These are phyloP conservation scores for Lacanobia oleracea DNA, from an alignment of 2,888 invertebrate genomes.

Conservation along the genomic window DNA sequence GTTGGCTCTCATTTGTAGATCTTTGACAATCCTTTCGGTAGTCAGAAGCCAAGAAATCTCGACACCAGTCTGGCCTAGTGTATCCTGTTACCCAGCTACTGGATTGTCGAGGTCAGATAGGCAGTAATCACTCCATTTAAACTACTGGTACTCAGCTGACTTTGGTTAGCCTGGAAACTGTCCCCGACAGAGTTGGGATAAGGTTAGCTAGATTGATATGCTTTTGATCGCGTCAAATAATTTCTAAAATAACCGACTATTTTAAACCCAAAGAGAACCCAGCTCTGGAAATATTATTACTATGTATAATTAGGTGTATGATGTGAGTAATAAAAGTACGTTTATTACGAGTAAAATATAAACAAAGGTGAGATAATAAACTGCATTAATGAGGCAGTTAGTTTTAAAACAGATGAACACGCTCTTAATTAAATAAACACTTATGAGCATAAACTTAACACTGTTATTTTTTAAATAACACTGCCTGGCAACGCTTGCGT, in stretches of 20 bases:
- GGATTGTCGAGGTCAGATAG: no score
- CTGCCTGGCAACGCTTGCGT: background rate
- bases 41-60: no score
- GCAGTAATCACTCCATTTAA: no score
- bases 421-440: constrained; percentile 56
- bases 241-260: background rate
- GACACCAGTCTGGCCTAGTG: no score
- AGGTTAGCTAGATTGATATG: no score
- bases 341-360: constrained; percentile 33
- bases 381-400: constrained; percentile 46
- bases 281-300: background rate
- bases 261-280: background rate
- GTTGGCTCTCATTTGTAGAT: background rate
- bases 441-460: constrained; percentile 26
- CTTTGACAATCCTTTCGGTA: no score
- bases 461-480: constrained; percentile 19
- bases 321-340: constrained; percentile 36
- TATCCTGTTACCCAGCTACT: no score
- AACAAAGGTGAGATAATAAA: constrained; percentile 55
- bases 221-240: background rate
- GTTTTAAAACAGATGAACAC: constrained; percentile 42
- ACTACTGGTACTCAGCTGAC: background rate
- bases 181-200: no score
- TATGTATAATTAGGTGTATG: background rate
- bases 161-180: no score